These are phyloP conservation scores for Copsychus sechellarum DNA, from an alignment of 2,113 vertebrate genomes.

Conservation along the genomic window DNA sequence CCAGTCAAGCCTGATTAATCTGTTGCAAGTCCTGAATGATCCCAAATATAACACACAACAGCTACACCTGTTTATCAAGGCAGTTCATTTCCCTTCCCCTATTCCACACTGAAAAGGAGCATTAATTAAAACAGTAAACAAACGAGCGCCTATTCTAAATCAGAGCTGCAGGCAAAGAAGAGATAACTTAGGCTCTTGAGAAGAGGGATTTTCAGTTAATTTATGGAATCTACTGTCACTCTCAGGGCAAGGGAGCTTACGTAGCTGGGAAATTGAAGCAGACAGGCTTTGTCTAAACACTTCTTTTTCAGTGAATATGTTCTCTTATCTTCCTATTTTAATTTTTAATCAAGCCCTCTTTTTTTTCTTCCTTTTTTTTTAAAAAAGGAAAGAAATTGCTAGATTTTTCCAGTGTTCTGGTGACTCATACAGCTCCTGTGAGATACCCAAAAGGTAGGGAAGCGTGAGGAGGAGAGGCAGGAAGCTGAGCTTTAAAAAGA, in stretches of 20 bases:
- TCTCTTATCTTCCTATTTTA: conserved; percentile 65
- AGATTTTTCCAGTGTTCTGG: conserved; percentile 45
- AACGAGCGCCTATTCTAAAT: conserved; percentile 80
- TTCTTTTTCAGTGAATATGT: conserved; percentile 74
- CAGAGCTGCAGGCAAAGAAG: conserved; percentile 84
- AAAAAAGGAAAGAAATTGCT: neutral
- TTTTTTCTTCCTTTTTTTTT: neutral
- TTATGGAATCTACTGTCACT: conserved; percentile 81
- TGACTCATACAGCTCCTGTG: conserved; percentile 22
- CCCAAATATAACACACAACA: conserved; percentile 64
- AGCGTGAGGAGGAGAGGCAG: neutral
- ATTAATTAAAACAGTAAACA: conserved; percentile 87
- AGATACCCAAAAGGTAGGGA: conserved; percentile 4
- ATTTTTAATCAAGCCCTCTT: conserved; percentile 67
- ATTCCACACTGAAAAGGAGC: conserved; percentile 76
- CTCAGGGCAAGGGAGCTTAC: conserved; percentile 72
- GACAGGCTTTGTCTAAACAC: conserved; percentile 81
- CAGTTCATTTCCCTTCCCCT: conserved; percentile 73
- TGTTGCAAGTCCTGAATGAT: conserved; percentile 70
- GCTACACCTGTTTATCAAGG: conserved; percentile 83
- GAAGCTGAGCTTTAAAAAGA: neutral
- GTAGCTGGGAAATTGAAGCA: conserved; percentile 77
- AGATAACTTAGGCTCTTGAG: conserved; percentile 85
- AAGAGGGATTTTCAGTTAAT: conserved; percentile 86
- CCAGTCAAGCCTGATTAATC: conserved; percentile 81